Evolutionary conservation across 2,113 vertebrate species (phyloP), one percentile per base, ranked within the genome.

Genomic region (Mus spicilegus): DNA sequence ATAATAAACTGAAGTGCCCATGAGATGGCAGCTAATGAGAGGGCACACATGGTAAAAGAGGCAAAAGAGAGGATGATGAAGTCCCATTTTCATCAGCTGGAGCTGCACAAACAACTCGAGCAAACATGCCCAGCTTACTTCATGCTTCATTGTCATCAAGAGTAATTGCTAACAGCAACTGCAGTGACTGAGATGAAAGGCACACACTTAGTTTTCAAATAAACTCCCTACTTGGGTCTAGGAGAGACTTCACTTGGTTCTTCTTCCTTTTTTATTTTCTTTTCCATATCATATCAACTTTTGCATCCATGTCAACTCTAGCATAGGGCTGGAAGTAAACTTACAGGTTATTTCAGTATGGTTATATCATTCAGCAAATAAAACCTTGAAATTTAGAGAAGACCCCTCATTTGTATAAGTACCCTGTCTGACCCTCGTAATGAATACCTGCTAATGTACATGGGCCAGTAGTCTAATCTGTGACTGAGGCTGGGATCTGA

Each of bases 131-230:
- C 86, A 51, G n/a, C 26, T 94, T 78, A 69, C 70, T 95, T 90
- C 86, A 78, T 95, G 88, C 58, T 92, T 88, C 77, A 51, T 89
- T 94, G 49, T 90, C 95, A 76, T 96, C 93, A 54, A 89, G 51
- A 91, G 56, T 67, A 39, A 94, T 89, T 93, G 54, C 73, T 91
- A 95, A 93, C 49, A 97, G 95, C 97, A 12, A 67, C 90, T 90
- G 22, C 61, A 91, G 63, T 20, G 89, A 90, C 95, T 94, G 97
- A 97, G 90, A 90, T 67, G 77, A 72, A 97, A 4, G 81, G 69
- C 61, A 80, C 72, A 22, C 39, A 67, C 8, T 96, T 77, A 81
- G 91, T 85, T 95, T 81, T 73, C 9, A 54, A 54, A 19, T 54
- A 0, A 88, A 85, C 73, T 80, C n/a, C 56, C 97, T 97, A 42